These are phyloP conservation scores for Apostichopus leukothele DNA, from an alignment of 53 echinoderm and acorn worm genomes.

Conservation along the genomic window DNA sequence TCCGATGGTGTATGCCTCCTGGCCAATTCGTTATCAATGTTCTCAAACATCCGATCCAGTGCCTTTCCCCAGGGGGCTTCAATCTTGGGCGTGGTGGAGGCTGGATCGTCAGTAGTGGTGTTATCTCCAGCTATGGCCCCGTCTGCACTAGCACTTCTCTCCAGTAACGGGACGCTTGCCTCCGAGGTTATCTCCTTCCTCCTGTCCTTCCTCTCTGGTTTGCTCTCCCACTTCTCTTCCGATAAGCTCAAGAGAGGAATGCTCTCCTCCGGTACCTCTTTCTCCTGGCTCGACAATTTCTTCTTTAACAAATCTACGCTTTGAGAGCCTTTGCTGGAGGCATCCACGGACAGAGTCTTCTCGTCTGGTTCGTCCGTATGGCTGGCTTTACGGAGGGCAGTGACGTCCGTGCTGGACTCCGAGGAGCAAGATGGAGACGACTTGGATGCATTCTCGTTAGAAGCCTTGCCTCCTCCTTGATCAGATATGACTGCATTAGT, in stretches of 20 bases:
- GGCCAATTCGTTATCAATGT: conserved; percentile 75
- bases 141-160: conserved; percentile 55
- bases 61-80: conserved; percentile 55
- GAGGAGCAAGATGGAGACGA: conserved; percentile 57
- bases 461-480: not conserved
- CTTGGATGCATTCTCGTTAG: not conserved
- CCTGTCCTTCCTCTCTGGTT: conserved; percentile 44
- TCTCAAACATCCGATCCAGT: conserved; percentile 90
- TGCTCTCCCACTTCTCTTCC: conserved; percentile 45
- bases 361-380: conserved; percentile 27
- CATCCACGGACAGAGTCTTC: not conserved
- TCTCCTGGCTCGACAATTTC: conserved; percentile 48
- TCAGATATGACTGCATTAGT: conserved; percentile 21
- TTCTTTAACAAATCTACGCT: conserved; percentile 46
- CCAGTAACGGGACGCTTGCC: conserved; percentile 40
- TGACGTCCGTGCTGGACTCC: conserved; percentile 63
- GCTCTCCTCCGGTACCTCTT: conserved; percentile 57
- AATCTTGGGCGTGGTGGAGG: conserved; percentile 47
- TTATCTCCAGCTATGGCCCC: not conserved
- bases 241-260: conserved; percentile 38
- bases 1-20: conserved; percentile 51
- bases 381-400: conserved; percentile 53
- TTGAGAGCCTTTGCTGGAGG: not conserved
- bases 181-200: conserved; percentile 41
- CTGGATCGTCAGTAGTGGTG: conserved; percentile 23